phyloP scores from a whole-genome alignment of 2,888 invertebrate species.

The Drosophila histrio region DNA sequence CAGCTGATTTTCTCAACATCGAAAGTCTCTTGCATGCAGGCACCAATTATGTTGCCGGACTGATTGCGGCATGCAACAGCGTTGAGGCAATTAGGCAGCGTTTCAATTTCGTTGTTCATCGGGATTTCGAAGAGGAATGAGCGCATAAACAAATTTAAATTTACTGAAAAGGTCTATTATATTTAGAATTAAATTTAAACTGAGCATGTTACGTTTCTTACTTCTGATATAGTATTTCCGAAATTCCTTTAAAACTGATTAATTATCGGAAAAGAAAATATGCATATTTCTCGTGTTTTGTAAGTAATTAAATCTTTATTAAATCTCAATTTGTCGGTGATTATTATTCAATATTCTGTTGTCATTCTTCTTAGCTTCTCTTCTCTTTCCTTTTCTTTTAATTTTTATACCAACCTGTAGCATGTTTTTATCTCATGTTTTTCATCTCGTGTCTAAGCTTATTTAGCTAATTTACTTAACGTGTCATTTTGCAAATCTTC shows the following conservation, averaged over 20 bases:
- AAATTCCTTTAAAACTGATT: background rate
- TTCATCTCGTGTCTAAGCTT: slow-evolving; percentile 41
- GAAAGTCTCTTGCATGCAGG: slow-evolving; percentile 23
- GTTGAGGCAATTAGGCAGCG: slow-evolving; percentile 26
- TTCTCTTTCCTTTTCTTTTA: slow-evolving; percentile 18
- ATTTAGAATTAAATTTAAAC: background rate
- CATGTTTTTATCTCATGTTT: slow-evolving; percentile 22
- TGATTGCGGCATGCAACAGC: slow-evolving; percentile 19
- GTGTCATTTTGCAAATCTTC: slow-evolving; percentile 42
- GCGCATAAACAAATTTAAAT: background rate
- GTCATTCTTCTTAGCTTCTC: slow-evolving; percentile 22
- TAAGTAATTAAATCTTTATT: slow-evolving; percentile 78
- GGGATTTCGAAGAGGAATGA: background rate
- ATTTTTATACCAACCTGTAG: slow-evolving; percentile 9
- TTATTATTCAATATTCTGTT: slow-evolving; percentile 79
- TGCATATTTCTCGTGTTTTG: slow-evolving; percentile 28
- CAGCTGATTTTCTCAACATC: slow-evolving; percentile 51
- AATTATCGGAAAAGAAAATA: background rate
- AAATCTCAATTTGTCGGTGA: slow-evolving; percentile 77
- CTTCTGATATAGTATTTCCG: background rate
- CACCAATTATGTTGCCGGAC: slow-evolving; percentile 31
- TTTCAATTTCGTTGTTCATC: slow-evolving; percentile 23
- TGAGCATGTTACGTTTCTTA: too few species aligned
- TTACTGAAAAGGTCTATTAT: background rate
- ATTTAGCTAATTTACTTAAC: slow-evolving; percentile 52